A percentile compares a stretch with the other conserved stretches of the same genome.
Conservation (phyloP, 2,113 vertebrate genomes). For the Psittacara wagleri region DNA sequence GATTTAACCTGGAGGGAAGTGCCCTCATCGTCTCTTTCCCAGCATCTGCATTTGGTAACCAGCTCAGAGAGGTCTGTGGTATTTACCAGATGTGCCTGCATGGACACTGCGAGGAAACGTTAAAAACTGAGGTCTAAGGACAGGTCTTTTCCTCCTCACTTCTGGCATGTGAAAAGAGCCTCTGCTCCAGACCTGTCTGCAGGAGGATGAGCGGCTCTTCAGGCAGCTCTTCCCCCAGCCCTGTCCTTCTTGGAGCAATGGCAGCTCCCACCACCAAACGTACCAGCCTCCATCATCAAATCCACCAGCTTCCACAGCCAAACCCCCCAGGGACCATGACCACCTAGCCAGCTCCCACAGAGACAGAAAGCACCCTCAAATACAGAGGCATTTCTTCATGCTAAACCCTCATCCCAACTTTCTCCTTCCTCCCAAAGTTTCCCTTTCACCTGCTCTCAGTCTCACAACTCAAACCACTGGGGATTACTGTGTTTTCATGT, state of each 20-base stretch:
- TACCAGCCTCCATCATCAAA: neutral
- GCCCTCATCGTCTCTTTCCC: neutral
- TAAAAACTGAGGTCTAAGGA: neutral
- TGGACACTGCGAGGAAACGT: neutral
- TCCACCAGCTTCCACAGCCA: neutral
- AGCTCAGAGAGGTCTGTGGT: fast-evolving
- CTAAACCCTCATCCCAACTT: neutral
- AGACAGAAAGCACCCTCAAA: neutral
- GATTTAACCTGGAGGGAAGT: neutral
- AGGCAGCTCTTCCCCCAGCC: neutral
- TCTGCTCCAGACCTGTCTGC: neutral
- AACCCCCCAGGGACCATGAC: neutral
- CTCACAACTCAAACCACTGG: neutral
- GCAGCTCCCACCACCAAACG: neutral
- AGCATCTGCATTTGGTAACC: neutral
- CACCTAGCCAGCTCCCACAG: neutral
- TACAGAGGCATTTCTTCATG: neutral
- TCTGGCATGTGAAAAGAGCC: neutral
- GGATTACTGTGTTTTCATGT: neutral
- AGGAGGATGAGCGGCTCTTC: neutral
- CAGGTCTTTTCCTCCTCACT: neutral
- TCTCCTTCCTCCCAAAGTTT: neutral
- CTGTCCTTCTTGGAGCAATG: neutral
- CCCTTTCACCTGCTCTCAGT: neutral
- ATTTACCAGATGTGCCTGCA: too few species aligned